Base-by-base conservation (phyloP, 2,888 invertebrate species). In the Agriopis aurantiaria region DNA sequence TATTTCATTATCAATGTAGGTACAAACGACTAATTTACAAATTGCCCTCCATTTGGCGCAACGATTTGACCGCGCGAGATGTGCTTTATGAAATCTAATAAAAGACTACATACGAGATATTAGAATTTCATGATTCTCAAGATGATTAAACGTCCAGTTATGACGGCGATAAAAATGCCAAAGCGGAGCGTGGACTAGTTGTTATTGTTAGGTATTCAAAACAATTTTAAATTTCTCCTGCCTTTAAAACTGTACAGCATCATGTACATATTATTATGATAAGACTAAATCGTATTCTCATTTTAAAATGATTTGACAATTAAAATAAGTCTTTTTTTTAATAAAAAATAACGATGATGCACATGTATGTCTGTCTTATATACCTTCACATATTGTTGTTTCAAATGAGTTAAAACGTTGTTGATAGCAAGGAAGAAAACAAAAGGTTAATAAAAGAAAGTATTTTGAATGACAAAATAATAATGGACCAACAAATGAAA, bases 131-230 rank as follows among this genome's bases (percentile, higher is more conserved):
- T 71, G 78, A 73, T 73, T 72, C 73, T 72, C 70, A 45, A 71
- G 75, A 76, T 77, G 75, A 76, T 77, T 79, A 78, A 77, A 78
- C 74, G 75, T 65, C 65, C 60, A 56, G 74, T 79, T 79, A 79
- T 74, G 74, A 74, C 71, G 65, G 74, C 55, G 64, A 72, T 78
- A 78, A 78, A 77, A 69, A 68, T 70, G 71, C 69, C 55, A 58
- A 69, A 72, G 69, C 71, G 65, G 72, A 73, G 67, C 73, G 69
- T 45, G 69, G 61, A 68, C 69, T 70, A 71, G 72, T 63, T 69
- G 74, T 72, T 73, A 76, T 68, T 69, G 76, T 73, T 70, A 33
- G 33, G 33, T 33, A 75, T 77, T 72, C 73, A 71, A 75, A 76
- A 73, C 65, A 66, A 69, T 72, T 74, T 73, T 61, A 69, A 72